Base-by-base conservation (phyloP, 1,140 invertebrate species). In the Bombus superbus region DNA sequence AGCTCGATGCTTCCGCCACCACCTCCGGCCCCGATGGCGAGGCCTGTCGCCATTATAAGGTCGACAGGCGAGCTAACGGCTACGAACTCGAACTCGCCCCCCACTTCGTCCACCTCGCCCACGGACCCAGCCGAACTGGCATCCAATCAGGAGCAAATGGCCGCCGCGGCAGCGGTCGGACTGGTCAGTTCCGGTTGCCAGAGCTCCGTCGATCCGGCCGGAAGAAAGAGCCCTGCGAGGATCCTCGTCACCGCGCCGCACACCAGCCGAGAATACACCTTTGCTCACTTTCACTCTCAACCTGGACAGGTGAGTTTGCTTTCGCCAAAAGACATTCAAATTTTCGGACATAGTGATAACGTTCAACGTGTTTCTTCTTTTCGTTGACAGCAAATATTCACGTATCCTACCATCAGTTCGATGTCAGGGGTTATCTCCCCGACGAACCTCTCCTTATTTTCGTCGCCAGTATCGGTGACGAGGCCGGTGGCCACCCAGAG, bases 21-120 rank as follows among this genome's bases (percentile, higher is more conserved):
- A n/a, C 98, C 98, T n/a, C 97, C 99, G 4, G 98, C 98, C 6
- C 98, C 98, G 15, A 98, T 99, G 98, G 98, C 98, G 5, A 96
- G 99, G 88, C 99, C 98, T 1, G 98, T 99, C 18, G 98, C 99
- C 40, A 99, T 99, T 88, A 98, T 99, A 91, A 96, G 98, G 92
- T 98, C 98, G 64, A 98, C 98, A 87, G 97, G 98, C 92, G 96
- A 96, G 85, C 88, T 94, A 8, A 93, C 93, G 66, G 92, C 92
- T 28, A 92, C 92, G 78, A 96, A 96, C 95, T 93, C 95, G 95
- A 96, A 95, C 83, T 96, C 96, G n/a, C 96, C 97, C 5, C 96
- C 97, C 11, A 95, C 96, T 4, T 96, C 97, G n/a, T 96, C 96
- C 80, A 96, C 96, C 22, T 96, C 96, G 42, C 96, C 96, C 0